These are phyloP conservation scores for Ficedula albicollis DNA, from an alignment of 2,797 vertebrate species.

Conservation along the genomic window DNA sequence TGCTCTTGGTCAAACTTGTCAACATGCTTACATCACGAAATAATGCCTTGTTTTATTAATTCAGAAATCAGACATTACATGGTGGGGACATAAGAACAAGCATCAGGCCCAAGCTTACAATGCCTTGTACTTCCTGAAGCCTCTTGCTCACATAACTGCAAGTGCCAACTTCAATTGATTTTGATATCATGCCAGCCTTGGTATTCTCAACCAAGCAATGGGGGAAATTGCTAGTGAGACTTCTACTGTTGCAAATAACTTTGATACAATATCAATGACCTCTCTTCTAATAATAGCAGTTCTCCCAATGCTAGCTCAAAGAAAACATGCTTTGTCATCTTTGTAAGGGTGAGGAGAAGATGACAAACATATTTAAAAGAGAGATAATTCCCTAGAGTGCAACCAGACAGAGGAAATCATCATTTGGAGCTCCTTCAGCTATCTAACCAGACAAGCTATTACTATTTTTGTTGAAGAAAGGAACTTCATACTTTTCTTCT, in stretches of 20 bases:
- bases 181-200: not conserved
- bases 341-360: not conserved
- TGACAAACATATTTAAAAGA: not conserved
- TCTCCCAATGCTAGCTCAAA: not conserved
- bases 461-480: not conserved
- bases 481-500: not conserved
- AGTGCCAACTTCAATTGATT: not conserved
- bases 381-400: constrained; percentile 5
- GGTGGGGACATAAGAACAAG: not conserved
- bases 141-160: not conserved
- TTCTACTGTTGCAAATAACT: not conserved
- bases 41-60: not conserved
- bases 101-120: not conserved
- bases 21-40: not conserved
- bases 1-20: not conserved
- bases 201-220: not conserved
- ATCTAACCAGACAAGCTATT: not conserved
- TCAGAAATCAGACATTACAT: not conserved
- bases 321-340: constrained; percentile 61
- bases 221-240: not conserved
- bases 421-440: not conserved
- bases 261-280: not conserved
- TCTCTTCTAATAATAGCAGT: not conserved
- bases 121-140: not conserved
- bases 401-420: not conserved